phyloP scores from a whole-genome alignment of 2,797 vertebrate species.

The Nasua narica region DNA sequence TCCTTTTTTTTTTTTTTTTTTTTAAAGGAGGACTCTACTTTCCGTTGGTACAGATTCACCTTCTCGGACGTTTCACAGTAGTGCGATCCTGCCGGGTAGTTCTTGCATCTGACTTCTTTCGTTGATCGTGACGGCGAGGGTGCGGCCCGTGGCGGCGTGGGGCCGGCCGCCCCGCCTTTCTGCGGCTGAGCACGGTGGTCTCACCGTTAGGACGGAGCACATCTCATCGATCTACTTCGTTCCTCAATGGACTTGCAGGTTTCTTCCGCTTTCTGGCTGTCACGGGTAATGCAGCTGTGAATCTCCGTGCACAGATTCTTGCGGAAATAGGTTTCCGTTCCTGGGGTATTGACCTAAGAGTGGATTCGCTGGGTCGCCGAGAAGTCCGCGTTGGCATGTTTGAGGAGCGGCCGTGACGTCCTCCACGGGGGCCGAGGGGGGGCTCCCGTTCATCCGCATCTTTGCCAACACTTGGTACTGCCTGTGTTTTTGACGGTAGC shows the following conservation, averaged over 20 bases:
- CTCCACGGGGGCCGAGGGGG: not conserved
- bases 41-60: not conserved
- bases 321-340: not conserved
- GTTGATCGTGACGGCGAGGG: not conserved
- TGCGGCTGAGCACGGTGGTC: not conserved
- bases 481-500: not conserved
- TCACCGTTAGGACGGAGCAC: not conserved
- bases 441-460: not conserved
- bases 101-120: not conserved
- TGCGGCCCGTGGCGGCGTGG: rapidly evolving
- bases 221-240: not conserved
- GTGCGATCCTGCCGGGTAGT: rapidly evolving
- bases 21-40: not conserved
- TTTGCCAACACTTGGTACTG: not conserved
- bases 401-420: not conserved
- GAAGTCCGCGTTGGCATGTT: not conserved
- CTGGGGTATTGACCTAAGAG: not conserved
- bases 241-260: not conserved
- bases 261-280: not conserved
- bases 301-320: not conserved
- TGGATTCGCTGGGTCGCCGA: not conserved
- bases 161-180: not conserved
- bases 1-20: not conserved
- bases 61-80: not conserved
- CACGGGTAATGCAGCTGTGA: not conserved